These are phyloP conservation scores for Eutrigla gurnardus DNA, from an alignment of 2,797 vertebrate species.

Conservation along the genomic window DNA sequence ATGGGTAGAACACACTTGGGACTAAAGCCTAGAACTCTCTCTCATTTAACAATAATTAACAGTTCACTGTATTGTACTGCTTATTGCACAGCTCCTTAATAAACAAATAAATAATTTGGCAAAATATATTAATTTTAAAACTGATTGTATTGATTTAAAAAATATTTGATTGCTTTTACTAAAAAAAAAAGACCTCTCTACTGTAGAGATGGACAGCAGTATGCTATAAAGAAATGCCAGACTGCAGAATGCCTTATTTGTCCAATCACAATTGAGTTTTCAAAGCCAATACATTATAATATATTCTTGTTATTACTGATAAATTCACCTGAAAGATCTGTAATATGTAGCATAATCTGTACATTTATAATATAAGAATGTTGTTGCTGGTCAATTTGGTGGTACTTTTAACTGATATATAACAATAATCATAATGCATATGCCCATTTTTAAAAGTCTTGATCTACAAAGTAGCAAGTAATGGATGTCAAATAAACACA, in stretches of 20 bases:
- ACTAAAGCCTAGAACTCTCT: background rate
- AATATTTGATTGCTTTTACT: background rate
- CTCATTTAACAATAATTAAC: background rate
- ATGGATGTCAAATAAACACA: background rate
- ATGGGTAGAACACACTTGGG: background rate
- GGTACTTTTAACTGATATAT: background rate
- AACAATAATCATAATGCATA: background rate
- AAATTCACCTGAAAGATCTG: background rate
- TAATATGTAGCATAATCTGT: background rate
- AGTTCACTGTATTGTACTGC: background rate
- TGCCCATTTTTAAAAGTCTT: background rate
- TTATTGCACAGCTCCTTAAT: no score
- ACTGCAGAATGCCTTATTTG: no score
- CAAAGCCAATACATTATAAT: background rate
- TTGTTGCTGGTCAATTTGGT: background rate
- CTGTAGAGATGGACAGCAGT: background rate
- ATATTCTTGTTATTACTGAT: background rate
- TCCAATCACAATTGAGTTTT: no score
- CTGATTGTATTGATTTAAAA: no score
- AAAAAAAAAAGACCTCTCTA: background rate
- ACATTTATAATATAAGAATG: background rate
- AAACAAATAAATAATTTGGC: no score
- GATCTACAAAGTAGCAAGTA: background rate
- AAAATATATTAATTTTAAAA: no score
- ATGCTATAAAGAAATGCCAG: no score